These are phyloP conservation scores for Hylyphantes graminicola DNA, from an alignment of 1,140 invertebrate species.

Conservation along the genomic window DNA sequence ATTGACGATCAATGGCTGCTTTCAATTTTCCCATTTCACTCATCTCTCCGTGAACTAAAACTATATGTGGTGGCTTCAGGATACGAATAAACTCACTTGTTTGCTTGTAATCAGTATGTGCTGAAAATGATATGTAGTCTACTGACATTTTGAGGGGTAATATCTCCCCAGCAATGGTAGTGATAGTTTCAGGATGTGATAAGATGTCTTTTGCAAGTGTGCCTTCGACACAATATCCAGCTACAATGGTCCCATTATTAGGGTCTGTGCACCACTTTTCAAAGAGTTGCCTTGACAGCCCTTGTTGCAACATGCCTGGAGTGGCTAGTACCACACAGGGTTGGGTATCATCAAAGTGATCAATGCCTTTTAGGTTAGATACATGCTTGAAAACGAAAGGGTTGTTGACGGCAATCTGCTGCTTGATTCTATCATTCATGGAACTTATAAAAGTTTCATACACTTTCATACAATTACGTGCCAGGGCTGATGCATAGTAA, in stretches of 20 bases:
- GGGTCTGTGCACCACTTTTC: conserved; percentile 98
- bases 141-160: conserved; percentile 97
- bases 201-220: conserved; percentile 97
- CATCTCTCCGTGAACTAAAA: conserved; percentile 97
- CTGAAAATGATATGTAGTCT: conserved; percentile 99
- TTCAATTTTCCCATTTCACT: conserved; percentile 98
- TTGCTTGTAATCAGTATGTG: conserved; percentile 99
- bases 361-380: conserved; percentile 98
- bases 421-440: conserved; percentile 97
- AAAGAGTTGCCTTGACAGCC: conserved; percentile 95
- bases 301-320: conserved; percentile 99
- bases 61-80: conserved; percentile 94
- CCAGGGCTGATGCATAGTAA: conserved; percentile 98
- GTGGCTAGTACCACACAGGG: conserved; percentile 99
- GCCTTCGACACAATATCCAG: conserved; percentile 99
- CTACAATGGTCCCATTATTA: conserved; percentile 98
- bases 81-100: conserved; percentile 96
- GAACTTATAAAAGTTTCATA: conserved; percentile 99
- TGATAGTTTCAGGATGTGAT: conserved; percentile 97
- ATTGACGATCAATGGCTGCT: conserved; percentile 92
- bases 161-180: conserved; percentile 94
- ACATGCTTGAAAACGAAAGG: conserved; percentile 99
- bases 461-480: conserved; percentile 99
- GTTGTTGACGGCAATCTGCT: conserved; percentile 98
- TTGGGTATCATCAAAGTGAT: conserved; percentile 99